These are phyloP conservation scores for Girardia tigrina DNA, from an alignment of 2,888 invertebrate species.

Conservation along the genomic window DNA sequence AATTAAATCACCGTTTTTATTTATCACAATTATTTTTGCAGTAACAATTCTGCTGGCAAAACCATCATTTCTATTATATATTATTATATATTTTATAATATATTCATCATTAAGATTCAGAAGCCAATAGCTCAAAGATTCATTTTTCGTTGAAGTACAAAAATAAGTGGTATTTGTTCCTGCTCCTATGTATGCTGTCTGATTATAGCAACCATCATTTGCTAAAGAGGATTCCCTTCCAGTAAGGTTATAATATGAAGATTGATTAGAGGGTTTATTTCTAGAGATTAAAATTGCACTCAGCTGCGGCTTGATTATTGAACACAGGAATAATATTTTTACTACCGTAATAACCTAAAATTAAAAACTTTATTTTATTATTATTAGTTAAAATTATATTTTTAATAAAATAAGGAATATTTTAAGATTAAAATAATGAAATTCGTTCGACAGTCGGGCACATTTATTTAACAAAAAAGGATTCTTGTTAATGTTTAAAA, in stretches of 20 bases:
- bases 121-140: background rate
- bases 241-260: background rate
- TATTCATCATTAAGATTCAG: background rate
- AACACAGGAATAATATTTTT: too few relatives aligned
- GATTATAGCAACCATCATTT: background rate
- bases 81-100: background rate
- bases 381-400: too few relatives aligned
- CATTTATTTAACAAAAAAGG: too few relatives aligned
- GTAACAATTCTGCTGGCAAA: background rate
- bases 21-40: background rate
- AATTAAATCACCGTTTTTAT: background rate
- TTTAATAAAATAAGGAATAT: too few relatives aligned
- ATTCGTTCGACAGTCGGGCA: too few relatives aligned
- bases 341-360: too few relatives aligned
- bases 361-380: too few relatives aligned
- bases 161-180: background rate
- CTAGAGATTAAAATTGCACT: too few relatives aligned
- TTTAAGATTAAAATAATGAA: too few relatives aligned
- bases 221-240: background rate
- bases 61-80: background rate
- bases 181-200: background rate
- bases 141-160: background rate
- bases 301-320: too few relatives aligned
- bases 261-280: background rate
- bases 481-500: too few relatives aligned